Conservation (phyloP, 2,797 vertebrate species). For the Phaenicophaeus curvirostris region DNA sequence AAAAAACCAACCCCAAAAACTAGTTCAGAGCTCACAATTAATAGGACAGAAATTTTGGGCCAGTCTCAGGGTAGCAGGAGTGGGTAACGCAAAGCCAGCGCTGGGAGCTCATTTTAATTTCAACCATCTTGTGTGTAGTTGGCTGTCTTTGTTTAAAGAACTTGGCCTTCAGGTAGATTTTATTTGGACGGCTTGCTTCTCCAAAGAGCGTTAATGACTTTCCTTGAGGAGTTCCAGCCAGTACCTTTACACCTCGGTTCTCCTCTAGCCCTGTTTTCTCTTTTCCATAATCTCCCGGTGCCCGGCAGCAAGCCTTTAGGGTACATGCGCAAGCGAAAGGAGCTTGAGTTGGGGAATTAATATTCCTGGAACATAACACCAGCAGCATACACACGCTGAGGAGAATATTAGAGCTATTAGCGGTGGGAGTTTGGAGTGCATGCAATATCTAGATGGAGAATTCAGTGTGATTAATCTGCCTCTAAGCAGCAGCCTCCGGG, state of each 20-base stretch:
- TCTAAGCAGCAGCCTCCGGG: slow-evolving; percentile 83
- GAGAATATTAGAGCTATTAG: slow-evolving; percentile 86
- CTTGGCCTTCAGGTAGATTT: slow-evolving; percentile 48
- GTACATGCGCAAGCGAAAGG: slow-evolving; percentile 75
- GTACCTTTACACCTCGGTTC: slow-evolving; percentile 40
- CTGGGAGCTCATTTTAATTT: slow-evolving; percentile 60
- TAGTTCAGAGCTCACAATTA: not conserved
- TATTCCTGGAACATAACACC: slow-evolving; percentile 84
- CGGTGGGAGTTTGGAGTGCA: slow-evolving; percentile 82
- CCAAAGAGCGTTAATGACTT: slow-evolving; percentile 60
- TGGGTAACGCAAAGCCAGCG: slow-evolving; percentile 7
- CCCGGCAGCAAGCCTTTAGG: slow-evolving; percentile 70
- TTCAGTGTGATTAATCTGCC: slow-evolving; percentile 85
- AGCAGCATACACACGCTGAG: slow-evolving; percentile 83
- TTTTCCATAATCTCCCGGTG: slow-evolving; percentile 64
- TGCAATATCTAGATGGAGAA: slow-evolving; percentile 84
- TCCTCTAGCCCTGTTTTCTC: slow-evolving; percentile 39
- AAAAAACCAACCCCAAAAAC: not conserved
- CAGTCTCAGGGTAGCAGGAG: not conserved
- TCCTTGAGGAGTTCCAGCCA: slow-evolving; percentile 50
- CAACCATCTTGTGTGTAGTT: slow-evolving; percentile 41
- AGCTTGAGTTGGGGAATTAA: slow-evolving; percentile 79
- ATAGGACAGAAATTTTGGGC: slow-evolving; percentile 3
- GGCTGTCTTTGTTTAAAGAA: slow-evolving; percentile 46
- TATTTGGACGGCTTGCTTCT: slow-evolving; percentile 33